These are phyloP conservation scores for Stenodera caucasica DNA, from an alignment of 2,888 invertebrate genomes.

Conservation along the genomic window DNA sequence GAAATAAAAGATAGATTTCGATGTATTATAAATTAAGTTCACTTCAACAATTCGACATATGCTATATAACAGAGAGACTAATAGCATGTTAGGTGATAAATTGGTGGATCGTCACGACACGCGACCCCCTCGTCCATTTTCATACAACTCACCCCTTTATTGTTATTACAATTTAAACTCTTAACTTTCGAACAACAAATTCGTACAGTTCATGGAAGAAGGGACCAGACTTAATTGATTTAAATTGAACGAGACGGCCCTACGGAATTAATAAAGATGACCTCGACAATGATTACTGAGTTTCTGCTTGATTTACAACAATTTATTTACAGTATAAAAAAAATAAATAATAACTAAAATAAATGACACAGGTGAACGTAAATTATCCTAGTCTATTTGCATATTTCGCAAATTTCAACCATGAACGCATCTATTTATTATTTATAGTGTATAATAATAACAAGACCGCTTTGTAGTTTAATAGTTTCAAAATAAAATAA, in stretches of 20 bases:
- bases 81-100: constrained; percentile 42
- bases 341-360: background rate
- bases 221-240: background rate
- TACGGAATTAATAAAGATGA: constrained; percentile 1
- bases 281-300: constrained; percentile 1
- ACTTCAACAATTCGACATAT: constrained; percentile 40
- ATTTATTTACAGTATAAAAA: background rate
- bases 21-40: constrained; percentile 31
- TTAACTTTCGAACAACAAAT: background rate
- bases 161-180: background rate
- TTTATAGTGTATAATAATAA: background rate
- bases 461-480: background rate
- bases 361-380: background rate
- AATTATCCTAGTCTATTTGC: background rate
- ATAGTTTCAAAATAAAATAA: background rate
- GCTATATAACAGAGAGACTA: constrained; percentile 34
- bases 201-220: background rate
- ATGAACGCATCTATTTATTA: background rate
- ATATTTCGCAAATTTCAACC: background rate
- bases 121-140: constrained; percentile 33
- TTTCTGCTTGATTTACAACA: background rate
- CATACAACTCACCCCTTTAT: constrained; percentile 37
- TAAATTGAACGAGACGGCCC: background rate
- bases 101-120: constrained; percentile 34
- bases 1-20: constrained; percentile 2